Evolutionary conservation across 53 echinoderm and acorn worm species (phyloP).

Genomic region (Hippasteria phrygiana): DNA sequence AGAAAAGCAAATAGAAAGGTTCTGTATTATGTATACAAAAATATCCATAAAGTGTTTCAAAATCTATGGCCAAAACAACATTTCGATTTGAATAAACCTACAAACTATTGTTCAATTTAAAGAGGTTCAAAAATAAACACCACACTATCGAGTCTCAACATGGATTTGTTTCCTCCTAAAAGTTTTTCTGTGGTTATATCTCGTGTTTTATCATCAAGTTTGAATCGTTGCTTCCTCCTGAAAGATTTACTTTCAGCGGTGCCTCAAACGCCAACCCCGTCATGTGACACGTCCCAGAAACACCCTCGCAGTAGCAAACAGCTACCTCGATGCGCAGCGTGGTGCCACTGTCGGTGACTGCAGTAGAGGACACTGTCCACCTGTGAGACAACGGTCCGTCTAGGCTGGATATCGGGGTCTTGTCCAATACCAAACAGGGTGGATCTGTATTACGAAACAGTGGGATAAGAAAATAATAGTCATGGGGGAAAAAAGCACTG

Average conservation of each 20-base stretch:
- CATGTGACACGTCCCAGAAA: slow-evolving; percentile 76
- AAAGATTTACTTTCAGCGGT: slow-evolving; percentile 42
- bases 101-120: too few relatives aligned
- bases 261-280: slow-evolving; percentile 74
- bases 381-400: slow-evolving; percentile 28
- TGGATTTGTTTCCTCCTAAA: too few relatives aligned
- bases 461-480: too few relatives aligned
- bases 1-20: too few relatives aligned
- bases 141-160: too few relatives aligned
- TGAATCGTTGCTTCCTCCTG: neutral
- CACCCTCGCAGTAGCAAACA: slow-evolving; percentile 76
- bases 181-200: neutral
- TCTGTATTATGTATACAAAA: too few relatives aligned
- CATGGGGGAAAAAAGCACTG: too few relatives aligned
- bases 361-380: slow-evolving; percentile 30
- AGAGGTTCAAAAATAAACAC: too few relatives aligned
- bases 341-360: neutral
- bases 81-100: too few relatives aligned
- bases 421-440: slow-evolving; percentile 20
- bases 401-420: slow-evolving; percentile 42
- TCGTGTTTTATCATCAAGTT: slow-evolving; percentile 13
- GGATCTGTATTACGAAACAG: neutral
- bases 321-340: slow-evolving; percentile 67
- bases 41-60: too few relatives aligned
- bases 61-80: too few relatives aligned